Evolutionary conservation across 2,113 vertebrate genomes (phyloP).

Genomic region (Bufo bufo): DNA sequence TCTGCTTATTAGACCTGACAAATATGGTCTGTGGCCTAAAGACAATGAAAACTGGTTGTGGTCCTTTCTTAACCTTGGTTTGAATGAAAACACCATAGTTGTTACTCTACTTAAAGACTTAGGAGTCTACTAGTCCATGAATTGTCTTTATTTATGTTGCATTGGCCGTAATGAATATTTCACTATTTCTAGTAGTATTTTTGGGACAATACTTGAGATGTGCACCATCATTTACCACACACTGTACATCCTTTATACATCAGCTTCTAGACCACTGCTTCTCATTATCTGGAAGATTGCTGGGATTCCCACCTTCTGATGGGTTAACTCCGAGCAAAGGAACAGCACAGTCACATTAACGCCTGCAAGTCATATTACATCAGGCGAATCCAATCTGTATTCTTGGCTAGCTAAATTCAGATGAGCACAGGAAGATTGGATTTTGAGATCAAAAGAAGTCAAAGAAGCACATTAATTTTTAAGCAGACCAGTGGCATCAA

Average conservation of each 20-base stretch:
- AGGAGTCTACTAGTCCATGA: not conserved
- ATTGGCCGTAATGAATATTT: not conserved
- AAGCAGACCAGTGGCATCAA: constrained; percentile 34
- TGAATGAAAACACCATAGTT: not conserved
- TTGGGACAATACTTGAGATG: not conserved
- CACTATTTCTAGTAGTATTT: not conserved
- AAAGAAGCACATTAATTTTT: constrained; percentile 43
- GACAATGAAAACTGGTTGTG: not conserved
- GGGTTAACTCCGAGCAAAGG: constrained; percentile 38
- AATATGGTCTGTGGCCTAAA: not conserved
- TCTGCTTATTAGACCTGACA: not conserved
- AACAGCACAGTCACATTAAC: constrained; percentile 29
- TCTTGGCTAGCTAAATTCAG: constrained; percentile 39
- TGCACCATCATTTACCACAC: not conserved
- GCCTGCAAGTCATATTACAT: constrained; percentile 35
- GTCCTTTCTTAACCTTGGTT: not conserved
- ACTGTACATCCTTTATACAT: not conserved
- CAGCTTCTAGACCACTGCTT: not conserved
- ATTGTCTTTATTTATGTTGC: not conserved
- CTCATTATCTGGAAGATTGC: constrained; percentile 24
- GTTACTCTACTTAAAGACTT: not conserved
- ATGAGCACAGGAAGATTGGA: constrained; percentile 45
- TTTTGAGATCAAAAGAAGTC: constrained; percentile 45
- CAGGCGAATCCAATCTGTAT: constrained; percentile 53
- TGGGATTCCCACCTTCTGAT: constrained; percentile 38